Base-by-base conservation (phyloP, 2,797 vertebrate genomes). In the Dermochelys coriacea region DNA sequence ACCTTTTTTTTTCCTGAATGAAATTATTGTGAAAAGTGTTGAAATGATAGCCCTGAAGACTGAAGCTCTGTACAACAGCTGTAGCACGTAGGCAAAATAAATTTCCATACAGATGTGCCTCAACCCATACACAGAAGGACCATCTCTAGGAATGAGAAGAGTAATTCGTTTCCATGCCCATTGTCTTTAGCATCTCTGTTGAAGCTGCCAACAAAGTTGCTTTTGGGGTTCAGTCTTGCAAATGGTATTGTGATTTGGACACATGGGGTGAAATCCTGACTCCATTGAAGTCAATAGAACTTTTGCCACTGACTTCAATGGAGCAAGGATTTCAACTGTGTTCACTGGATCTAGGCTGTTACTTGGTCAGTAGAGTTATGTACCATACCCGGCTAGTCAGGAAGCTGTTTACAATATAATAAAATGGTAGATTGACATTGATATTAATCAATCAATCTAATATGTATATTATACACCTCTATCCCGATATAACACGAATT, bases 221-320 rank as follows among this genome's bases (percentile, higher is more conserved):
- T 81, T 34, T 6, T 77, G 49, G 47, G 45, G 12, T 15, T 77
- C 27, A 49, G 25, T 49, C 15, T 49, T 77, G 25, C 45, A 77
- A 25, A 77, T 47, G 90, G 5, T 85, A 86, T 80, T 80, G 88
- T 86, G 59, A 75, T 91, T 91, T 29, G 85, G 90, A 4, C 68
- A 84, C 90, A 50, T 0, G 64, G 16, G 31, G 57, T 45, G 90
- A 87, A 61, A 71, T 59, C 51, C 89, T 31, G 37, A 54, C 41
- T 37, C 45, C 55, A 49, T 81, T 75, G 47, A 80, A 91, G 81
- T 59, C 84, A 68, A 77, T 18, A 31, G 45, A 15, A 49, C 41
- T 47, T 71, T n/a, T 87, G 79, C 45, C 49, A 2, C 80, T 54
- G 5, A 11, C 21, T 82, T 87, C 45, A 27, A 34, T 2, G 23